A percentile compares a stretch with the other conserved stretches of the same genome.
phyloP scores from a whole-genome alignment of 2,888 invertebrate species.

The Acrobasis repandana region DNA sequence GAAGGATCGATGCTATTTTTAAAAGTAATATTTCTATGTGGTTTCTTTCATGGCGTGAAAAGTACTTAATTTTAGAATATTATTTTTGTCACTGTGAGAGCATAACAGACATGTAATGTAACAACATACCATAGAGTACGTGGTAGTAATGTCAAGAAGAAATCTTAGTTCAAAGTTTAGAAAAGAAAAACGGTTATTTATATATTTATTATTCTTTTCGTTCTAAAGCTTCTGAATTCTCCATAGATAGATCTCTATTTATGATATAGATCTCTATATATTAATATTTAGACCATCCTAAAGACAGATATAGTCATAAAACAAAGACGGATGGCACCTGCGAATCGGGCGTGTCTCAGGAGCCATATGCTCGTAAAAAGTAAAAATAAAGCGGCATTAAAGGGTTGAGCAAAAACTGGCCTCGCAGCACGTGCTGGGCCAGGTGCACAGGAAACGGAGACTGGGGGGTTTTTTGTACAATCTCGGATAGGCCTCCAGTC shows the following conservation, averaged over 20 bases:
- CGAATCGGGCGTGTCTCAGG: conserved; percentile 21
- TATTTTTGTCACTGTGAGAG: too few relatives aligned
- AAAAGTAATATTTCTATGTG: neutral
- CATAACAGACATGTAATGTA: too few relatives aligned
- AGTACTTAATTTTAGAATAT: too few relatives aligned
- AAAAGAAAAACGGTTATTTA: too few relatives aligned
- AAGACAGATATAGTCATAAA: neutral
- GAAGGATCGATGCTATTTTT: conserved; percentile 6
- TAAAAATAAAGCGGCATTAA: conserved; percentile 24
- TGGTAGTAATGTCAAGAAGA: too few relatives aligned
- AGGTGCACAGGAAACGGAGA: conserved; percentile 56
- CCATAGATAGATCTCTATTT: neutral
- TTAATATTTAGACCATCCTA: neutral
- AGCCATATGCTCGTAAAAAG: conserved; percentile 33
- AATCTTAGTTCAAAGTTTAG: too few relatives aligned
- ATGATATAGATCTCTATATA: neutral
- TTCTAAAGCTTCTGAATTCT: neutral
- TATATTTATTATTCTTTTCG: too few relatives aligned
- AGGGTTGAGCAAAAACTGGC: conserved; percentile 31
- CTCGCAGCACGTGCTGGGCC: conserved; percentile 56
- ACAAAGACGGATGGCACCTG: conserved; percentile 9
- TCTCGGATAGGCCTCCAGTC: conserved; percentile 5
- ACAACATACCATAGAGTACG: too few relatives aligned
- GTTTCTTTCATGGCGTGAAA: too few relatives aligned
- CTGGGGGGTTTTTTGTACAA: conserved; percentile 16